phyloP scores from a whole-genome alignment of 2,113 vertebrate species.

The Craseonycteris thonglongyai region DNA sequence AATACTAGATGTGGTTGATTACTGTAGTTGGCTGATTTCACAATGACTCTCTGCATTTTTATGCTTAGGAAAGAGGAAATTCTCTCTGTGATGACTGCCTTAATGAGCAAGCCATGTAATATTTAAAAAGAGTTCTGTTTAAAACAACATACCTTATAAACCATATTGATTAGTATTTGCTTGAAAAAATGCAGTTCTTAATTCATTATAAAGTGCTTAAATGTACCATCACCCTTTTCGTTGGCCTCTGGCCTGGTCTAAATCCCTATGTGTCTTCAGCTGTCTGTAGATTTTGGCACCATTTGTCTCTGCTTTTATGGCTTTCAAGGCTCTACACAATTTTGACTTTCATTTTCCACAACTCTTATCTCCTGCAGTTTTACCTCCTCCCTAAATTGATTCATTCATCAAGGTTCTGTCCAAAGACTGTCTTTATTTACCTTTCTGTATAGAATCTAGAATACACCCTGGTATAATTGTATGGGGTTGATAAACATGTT shows the following conservation, averaged over 20 bases:
- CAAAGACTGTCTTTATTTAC: not conserved
- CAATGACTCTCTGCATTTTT: slow-evolving; percentile 52
- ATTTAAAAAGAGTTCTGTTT: not conserved
- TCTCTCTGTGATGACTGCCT: slow-evolving; percentile 39
- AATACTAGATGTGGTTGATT: slow-evolving; percentile 51
- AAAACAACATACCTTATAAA: not conserved
- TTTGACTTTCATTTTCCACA: slow-evolving; percentile 1
- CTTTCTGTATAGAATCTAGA: not conserved
- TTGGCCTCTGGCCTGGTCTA: not conserved
- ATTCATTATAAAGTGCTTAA: not conserved
- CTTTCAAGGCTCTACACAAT: not conserved
- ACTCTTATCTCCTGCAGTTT: not conserved
- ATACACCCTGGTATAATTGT: fast-evolving
- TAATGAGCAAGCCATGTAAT: slow-evolving; percentile 45
- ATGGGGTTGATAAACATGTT: not conserved
- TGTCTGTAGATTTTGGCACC: not conserved
- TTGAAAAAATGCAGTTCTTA: not conserved
- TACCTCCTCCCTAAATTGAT: not conserved
- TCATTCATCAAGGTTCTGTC: not conserved
- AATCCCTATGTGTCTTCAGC: not conserved
- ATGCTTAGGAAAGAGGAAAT: slow-evolving; percentile 37
- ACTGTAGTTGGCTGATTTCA: slow-evolving; percentile 60
- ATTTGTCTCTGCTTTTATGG: not conserved
- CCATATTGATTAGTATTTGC: not conserved
- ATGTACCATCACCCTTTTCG: not conserved